Evolutionary conservation across 2,113 vertebrate species (phyloP), one percentile per base, ranked within the genome.

Genomic region (Cichladusa arquata): DNA sequence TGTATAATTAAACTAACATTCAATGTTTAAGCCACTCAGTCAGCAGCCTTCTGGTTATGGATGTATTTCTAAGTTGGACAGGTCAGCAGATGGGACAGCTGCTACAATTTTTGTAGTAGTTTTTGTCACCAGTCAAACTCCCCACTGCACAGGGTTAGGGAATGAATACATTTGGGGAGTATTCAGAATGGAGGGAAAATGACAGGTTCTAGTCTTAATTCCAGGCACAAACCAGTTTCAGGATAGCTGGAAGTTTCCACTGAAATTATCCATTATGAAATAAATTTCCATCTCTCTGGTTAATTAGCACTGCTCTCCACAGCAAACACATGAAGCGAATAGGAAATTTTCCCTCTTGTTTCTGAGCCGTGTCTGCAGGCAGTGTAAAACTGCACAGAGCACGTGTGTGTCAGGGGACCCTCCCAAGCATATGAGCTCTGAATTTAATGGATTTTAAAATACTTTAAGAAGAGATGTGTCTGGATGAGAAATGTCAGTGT

Each of bases 211-310:
- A 16, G 29, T 87, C 87, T 79, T 53, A 45, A 50, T 88, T 94
- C 78, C 58, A 90, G 50, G n/a, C 76, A 62, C 90, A 80, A 86
- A 85, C n/a, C 28, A 13, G 29, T 83, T 86, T 86, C 16, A 34
- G 64, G 83, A 82, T 76, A 92, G 88, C 74, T 90, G 93, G 79
- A 90, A 90, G 42, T 80, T 95, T 93, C 74, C 70, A 77, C 57
- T 76, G 38, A 88, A 91, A 96, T 91, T 33, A 90, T 65, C 66
- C 40, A 22, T 93, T 82, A 92, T 54, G 88, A 94, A 94, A 92
- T 94, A 66, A 81, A 94, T 95, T 86, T 90, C 3, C 71, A 93
- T 94, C 56, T 80, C 54, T 86, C 58, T 88, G 76, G 34, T 93
- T 96, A 61, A 94, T 96, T 83, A 90, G 86, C 82, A 17, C 51